phyloP scores from a whole-genome alignment of 2,888 invertebrate species.

The Hemaris fuciformis region DNA sequence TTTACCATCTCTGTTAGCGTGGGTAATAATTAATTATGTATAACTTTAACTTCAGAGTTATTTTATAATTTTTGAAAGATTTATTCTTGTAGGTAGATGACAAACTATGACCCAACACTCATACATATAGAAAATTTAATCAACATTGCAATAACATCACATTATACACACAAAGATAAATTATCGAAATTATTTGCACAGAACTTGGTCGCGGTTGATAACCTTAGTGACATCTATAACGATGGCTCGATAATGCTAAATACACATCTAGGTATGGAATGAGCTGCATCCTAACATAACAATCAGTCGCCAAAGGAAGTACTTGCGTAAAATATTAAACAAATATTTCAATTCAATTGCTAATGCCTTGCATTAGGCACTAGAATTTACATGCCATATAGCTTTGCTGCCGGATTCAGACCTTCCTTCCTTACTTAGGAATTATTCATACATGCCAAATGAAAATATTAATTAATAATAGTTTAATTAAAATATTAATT shows the following conservation, averaged over 20 bases:
- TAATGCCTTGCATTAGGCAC: neutral
- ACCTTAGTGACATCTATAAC: neutral
- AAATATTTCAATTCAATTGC: neutral
- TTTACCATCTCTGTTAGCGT: too few species aligned
- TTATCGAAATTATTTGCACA: neutral
- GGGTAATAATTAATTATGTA: too few species aligned
- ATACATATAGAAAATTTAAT: neutral
- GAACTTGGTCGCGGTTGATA: neutral
- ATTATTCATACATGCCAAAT: neutral
- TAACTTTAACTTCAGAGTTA: too few species aligned
- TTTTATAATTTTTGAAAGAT: too few species aligned
- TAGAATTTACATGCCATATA: neutral
- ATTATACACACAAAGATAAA: too few species aligned
- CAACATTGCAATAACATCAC: neutral
- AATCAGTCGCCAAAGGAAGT: neutral
- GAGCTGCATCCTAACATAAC: neutral
- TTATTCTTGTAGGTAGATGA: too few species aligned
- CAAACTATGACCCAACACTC: neutral
- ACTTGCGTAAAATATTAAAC: neutral
- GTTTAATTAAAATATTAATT: too few species aligned
- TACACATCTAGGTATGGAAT: neutral
- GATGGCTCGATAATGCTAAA: neutral
- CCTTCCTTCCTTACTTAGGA: neutral
- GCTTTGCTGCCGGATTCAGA: neutral
- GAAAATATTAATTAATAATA: too few species aligned